These are phyloP conservation scores for Drosophila novamexicana DNA, from an alignment of 1,140 invertebrate species.

Conservation along the genomic window DNA sequence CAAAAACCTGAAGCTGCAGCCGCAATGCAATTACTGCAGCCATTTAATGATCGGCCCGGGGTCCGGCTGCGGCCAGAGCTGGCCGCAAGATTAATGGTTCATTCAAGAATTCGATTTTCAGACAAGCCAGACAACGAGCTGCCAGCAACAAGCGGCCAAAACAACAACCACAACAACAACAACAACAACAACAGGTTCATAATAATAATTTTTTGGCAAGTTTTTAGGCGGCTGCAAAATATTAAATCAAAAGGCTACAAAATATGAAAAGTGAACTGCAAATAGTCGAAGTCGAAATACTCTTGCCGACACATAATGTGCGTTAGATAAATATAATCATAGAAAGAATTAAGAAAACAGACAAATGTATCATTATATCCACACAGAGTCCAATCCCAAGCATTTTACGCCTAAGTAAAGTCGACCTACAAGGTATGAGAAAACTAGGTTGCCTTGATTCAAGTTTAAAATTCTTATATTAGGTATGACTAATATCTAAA, in stretches of 20 bases:
- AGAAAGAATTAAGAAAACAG: not conserved
- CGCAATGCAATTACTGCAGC: conserved; percentile 71
- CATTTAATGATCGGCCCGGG: conserved; percentile 69
- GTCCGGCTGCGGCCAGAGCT: conserved; percentile 51
- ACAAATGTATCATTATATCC: no score
- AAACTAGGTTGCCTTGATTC: no score
- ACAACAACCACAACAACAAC: conserved; percentile 30
- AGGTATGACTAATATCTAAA: no score
- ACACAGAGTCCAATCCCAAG: no score
- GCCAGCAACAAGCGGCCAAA: conserved; percentile 15
- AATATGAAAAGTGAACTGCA: not conserved
- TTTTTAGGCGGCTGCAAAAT: conserved; percentile 46
- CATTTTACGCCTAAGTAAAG: no score
- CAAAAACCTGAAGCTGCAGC: conserved; percentile 30
- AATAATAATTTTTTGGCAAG: conserved; percentile 54
- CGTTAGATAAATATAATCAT: not conserved
- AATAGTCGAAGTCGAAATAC: conserved; percentile 2
- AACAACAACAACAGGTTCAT: conserved; percentile 64
- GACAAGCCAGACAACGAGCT: conserved; percentile 40
- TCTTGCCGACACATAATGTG: not conserved
- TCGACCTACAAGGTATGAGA: no score
- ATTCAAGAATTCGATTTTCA: conserved; percentile 82
- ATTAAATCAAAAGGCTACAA: conserved; percentile 36
- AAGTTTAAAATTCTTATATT: no score
- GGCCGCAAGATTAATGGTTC: conserved; percentile 81